These are phyloP conservation scores for Pygocentrus nattereri DNA, from an alignment of 2,797 vertebrate genomes.

Conservation along the genomic window DNA sequence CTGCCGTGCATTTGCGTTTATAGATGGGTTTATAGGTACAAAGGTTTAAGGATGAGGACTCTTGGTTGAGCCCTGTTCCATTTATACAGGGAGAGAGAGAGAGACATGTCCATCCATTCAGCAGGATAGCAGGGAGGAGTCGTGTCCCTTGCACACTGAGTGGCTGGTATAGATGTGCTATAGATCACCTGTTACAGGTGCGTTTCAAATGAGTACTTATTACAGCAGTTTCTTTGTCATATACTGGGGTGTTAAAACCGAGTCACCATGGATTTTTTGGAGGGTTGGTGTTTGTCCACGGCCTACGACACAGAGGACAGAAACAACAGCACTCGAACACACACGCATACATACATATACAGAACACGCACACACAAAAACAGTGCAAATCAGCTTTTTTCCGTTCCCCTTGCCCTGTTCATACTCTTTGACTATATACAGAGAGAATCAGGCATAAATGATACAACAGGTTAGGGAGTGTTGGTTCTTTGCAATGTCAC, in stretches of 20 bases:
- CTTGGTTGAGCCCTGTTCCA: neutral
- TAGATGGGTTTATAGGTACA: slow-evolving; percentile 26
- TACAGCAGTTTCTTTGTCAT: neutral
- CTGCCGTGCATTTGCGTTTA: slow-evolving; percentile 21
- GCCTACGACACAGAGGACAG: slow-evolving; percentile 64
- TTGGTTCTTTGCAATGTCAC: slow-evolving; percentile 8
- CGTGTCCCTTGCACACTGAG: neutral
- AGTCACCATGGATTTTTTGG: slow-evolving; percentile 32
- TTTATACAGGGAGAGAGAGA: neutral
- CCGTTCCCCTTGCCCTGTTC: neutral
- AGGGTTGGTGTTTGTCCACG: slow-evolving; percentile 44
- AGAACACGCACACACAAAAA: slow-evolving; percentile 72
- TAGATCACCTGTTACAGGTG: neutral
- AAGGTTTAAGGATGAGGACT: slow-evolving; percentile 10
- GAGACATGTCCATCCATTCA: neutral
- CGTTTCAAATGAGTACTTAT: neutral
- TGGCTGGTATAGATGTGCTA: slow-evolving; percentile 2
- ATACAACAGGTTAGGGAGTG: slow-evolving; percentile 14
- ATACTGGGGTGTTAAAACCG: slow-evolving; percentile 68
- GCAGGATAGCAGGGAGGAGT: neutral
- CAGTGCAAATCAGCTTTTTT: slow-evolving; percentile 83
- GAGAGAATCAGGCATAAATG: slow-evolving; percentile 8
- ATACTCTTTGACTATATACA: slow-evolving; percentile 14
- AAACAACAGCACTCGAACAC: slow-evolving; percentile 76
- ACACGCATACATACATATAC: slow-evolving; percentile 80